Base-by-base conservation (phyloP, 2,113 vertebrate genomes). In the Apeltes quadracus region DNA sequence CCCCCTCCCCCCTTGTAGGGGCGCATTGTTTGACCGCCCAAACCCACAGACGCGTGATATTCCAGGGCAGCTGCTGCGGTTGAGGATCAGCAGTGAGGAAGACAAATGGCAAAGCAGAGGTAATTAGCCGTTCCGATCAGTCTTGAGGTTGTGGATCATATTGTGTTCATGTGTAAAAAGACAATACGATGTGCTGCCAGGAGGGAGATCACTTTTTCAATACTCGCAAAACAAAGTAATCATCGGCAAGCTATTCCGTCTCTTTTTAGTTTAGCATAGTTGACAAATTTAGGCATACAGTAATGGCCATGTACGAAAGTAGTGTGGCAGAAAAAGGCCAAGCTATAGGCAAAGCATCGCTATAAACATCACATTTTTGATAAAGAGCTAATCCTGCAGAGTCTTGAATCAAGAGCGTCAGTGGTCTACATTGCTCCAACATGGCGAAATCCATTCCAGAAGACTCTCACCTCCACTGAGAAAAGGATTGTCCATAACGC, bases 71-170 rank as follows among this genome's bases (percentile, higher is more conserved):
- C 56, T 64, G 39, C 39, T 56, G 59, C 36, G 72, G 54, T 61
- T 0, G 5, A 72, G 63, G 72, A 82, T 76, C 61, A 78, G 50
- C 70, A 76, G 51, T 10, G 41, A 76, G 72, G 39, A 64, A 79
- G 69, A 81, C 46, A 75, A 83, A 84, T 83, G 70, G 32, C 39
- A n/a, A 70, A 55, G 77, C 41, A 39, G 65, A 72, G 65, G 66
- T 58, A 63, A 86, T 86, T 68, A 82, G 84, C 82, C 75, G 76
- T 74, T 87, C 75, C 64, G 71, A 85, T 78, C 69, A 65, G 58
- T 65, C 25, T 68, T 13, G 15, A 72, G 62, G 77, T 79, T 76
- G 36, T 76, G 81, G 68, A 68, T 76, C 61, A 85, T 73, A 32
- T 71, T 73, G 61, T 48, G 23, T 11, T 43, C 69, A 14, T n/a